Conservation (phyloP, 2,888 invertebrate species). For the Neoscelio sp. region DNA sequence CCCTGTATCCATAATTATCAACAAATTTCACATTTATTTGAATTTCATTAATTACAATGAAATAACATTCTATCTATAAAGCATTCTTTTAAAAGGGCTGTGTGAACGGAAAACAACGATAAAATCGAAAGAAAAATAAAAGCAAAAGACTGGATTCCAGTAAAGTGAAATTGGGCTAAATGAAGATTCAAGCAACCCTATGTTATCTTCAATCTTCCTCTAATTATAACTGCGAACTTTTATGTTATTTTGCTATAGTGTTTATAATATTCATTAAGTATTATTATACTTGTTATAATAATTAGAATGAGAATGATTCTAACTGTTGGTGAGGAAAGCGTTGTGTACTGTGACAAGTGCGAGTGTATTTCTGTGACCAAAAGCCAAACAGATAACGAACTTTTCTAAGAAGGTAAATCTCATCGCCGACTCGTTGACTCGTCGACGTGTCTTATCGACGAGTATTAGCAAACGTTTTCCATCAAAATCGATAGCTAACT, state of each 20-base stretch:
- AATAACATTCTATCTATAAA: too few relatives aligned
- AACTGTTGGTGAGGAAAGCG: conserved; percentile 75
- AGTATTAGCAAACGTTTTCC: conserved; percentile 66
- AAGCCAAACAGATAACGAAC: conserved; percentile 81
- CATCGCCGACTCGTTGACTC: conserved; percentile 69
- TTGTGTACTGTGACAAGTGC: conserved; percentile 81
- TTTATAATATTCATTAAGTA: conserved; percentile 47
- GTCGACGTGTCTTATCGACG: conserved; percentile 63
- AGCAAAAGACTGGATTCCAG: background rate
- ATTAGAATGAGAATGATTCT: conserved; percentile 56
- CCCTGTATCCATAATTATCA: too few relatives aligned
- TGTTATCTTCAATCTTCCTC: conserved; percentile 52
- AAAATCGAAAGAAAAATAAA: background rate
- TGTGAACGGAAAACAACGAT: background rate
- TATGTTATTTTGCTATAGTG: conserved; percentile 35
- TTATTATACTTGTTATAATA: conserved; percentile 49
- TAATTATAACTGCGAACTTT: conserved; percentile 27
- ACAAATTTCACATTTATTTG: too few relatives aligned
- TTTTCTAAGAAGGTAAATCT: conserved; percentile 74
- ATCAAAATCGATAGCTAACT: conserved; percentile 69
- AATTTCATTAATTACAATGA: too few relatives aligned
- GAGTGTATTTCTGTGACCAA: conserved; percentile 81
- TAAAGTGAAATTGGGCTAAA: conserved; percentile 1
- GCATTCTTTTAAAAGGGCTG: too few relatives aligned
- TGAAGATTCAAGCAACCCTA: conserved; percentile 25